Base-by-base conservation (phyloP, 2,113 vertebrate genomes). In the Oryzias woworae region DNA sequence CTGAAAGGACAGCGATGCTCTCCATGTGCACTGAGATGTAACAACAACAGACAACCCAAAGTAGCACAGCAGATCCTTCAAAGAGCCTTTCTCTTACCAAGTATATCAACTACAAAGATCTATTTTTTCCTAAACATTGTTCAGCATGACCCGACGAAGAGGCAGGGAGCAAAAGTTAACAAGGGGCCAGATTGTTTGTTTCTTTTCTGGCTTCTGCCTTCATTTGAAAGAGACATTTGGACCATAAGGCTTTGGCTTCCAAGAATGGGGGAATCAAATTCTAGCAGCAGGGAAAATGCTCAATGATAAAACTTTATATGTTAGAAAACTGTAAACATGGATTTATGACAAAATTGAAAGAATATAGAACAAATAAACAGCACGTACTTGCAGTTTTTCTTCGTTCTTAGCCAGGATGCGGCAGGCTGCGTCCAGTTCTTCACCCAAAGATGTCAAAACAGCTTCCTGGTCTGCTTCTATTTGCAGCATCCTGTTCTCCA, bases 371-470 rank as follows among this genome's bases (percentile, higher is more conserved):
- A 31, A 58, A 44, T 2, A 45, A 36, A 36, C 36, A 12, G 36
- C 36, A 36, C 1, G 45, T 54, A 98, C 96, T 92, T 95, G 94
- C 14, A 96, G 90, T 88, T 95, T 96, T 58, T 95, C 93, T 68
- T 91, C 92, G 26, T 95, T 93, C 45, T 82, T 85, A 15, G 91
- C 93, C 71, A 98, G 87, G 44, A 91, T 73, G 70, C 93, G 85
- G 85, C 96, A 98, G 49, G 87, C 93, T 45, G 87, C 42, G 77
- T 97, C 94, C 62, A 98, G 92, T 85, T 96, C 95, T 48, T 85
- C 92, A 58, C 94, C 96, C 78, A 96, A 86, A 62, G 92, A 63
- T 4, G 88, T 80, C 17, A 98, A 92, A 28, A 97, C 89, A 4
- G 92, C 92, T 58, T 95, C 93, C 58, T 93, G 93, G 55, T 97